Conservation (phyloP, 2,797 vertebrate species). For the Molossus molossus region DNA sequence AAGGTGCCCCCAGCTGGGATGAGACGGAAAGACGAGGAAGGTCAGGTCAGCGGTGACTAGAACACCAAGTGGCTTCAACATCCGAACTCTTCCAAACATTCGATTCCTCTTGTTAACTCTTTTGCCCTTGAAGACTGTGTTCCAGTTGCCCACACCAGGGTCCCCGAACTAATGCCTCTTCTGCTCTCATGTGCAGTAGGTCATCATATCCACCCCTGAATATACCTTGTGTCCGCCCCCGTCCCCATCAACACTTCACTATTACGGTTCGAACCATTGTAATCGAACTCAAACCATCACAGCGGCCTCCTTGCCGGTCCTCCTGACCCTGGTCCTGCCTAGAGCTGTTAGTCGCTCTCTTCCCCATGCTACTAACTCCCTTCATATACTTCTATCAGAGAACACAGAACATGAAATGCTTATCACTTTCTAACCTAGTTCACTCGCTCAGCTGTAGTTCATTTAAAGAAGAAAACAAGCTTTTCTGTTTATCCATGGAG, state of each 20-base stretch:
- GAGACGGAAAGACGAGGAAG: not conserved
- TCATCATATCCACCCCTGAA: not conserved
- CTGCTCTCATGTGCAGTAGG: not conserved
- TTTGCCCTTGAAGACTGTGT: not conserved
- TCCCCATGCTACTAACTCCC: not conserved
- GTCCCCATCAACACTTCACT: accelerated
- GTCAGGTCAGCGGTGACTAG: not conserved
- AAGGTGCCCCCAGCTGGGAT: not conserved
- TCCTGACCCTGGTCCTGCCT: not conserved
- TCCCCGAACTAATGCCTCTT: not conserved
- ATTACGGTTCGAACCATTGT: not conserved
- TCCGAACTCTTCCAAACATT: not conserved
- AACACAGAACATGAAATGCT: not conserved
- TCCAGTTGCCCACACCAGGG: accelerated
- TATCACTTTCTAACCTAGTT: slow-evolving; percentile 7
- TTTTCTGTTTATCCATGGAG: not conserved
- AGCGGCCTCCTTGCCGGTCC: not conserved
- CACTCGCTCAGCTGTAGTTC: not conserved
- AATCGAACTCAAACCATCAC: not conserved
- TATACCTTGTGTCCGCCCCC: not conserved
- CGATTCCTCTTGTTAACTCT: not conserved
- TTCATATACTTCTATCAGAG: not conserved
- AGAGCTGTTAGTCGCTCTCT: not conserved
- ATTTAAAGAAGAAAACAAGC: not conserved
- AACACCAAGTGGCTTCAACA: not conserved